Percentiles rank a stretch among this genome's conserved stretches.
Conservation (phyloP, 2,797 vertebrate species). For the Discoglossus pictus region DNA sequence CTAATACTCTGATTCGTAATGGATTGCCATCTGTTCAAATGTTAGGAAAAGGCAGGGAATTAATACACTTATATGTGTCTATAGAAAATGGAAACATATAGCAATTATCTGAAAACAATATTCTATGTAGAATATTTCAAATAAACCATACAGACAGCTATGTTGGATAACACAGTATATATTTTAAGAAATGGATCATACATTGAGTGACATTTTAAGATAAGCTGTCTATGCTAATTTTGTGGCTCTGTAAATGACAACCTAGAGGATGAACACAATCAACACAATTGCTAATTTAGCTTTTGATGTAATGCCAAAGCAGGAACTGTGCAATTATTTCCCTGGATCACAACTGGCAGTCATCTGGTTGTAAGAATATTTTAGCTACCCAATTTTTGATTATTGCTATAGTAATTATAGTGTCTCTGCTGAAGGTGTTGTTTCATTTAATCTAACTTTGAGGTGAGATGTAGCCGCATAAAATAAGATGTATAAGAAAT, state of each 20-base stretch:
- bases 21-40: constrained; percentile 68
- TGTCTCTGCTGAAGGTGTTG: too few relatives aligned
- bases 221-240: constrained; percentile 15
- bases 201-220: constrained; percentile 22
- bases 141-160: neutral
- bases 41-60: constrained; percentile 62
- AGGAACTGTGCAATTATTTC: too few relatives aligned
- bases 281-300: neutral
- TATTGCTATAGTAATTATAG: too few relatives aligned
- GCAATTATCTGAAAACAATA: too few relatives aligned
- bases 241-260: neutral
- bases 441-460: too few relatives aligned
- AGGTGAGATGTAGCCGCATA: too few relatives aligned
- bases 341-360: too few relatives aligned
- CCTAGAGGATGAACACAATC: neutral
- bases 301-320: constrained; percentile 27
- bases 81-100: too few relatives aligned
- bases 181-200: constrained; percentile 7
- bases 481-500: too few relatives aligned
- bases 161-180: neutral
- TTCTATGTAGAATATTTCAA: too few relatives aligned
- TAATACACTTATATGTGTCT: constrained; percentile 25
- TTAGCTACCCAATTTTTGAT: too few relatives aligned
- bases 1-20: constrained; percentile 64
- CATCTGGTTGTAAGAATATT: too few relatives aligned